These are phyloP conservation scores for Drosophila dives DNA, from an alignment of 2,888 invertebrate species.

Conservation along the genomic window DNA sequence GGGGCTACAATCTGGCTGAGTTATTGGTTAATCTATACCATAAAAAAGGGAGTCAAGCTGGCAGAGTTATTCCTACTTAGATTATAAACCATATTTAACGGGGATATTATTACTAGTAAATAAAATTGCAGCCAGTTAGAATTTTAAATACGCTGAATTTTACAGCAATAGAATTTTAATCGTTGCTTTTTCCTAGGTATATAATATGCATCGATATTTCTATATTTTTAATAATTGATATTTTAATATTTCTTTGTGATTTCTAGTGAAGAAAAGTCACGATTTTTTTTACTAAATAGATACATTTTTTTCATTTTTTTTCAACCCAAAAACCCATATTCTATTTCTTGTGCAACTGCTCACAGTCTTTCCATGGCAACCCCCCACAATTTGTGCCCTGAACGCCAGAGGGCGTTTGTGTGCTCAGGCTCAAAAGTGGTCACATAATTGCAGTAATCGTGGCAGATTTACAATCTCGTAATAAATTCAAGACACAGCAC, in stretches of 20 bases:
- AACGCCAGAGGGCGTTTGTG: conserved; percentile 16
- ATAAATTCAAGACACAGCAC: conserved; percentile 59
- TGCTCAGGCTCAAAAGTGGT: conserved; percentile 24
- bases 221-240: neutral
- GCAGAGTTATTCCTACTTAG: neutral
- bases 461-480: conserved; percentile 65
- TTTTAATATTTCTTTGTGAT: neutral
- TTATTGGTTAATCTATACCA: neutral
- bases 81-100: neutral
- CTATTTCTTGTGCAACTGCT: neutral
- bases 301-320: neutral
- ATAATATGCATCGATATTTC: neutral
- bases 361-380: neutral
- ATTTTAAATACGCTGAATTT: neutral
- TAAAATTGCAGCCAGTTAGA: neutral
- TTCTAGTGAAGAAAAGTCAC: neutral
- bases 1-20: neutral
- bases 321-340: neutral
- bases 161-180: neutral
- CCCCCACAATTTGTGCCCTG: neutral
- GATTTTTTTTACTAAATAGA: neutral
- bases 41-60: neutral
- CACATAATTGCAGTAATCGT: conserved; percentile 67
- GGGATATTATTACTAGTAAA: neutral
- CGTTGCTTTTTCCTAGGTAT: neutral